These are phyloP conservation scores for Aphodius granarius DNA, from an alignment of 2,888 invertebrate species.

Conservation along the genomic window DNA sequence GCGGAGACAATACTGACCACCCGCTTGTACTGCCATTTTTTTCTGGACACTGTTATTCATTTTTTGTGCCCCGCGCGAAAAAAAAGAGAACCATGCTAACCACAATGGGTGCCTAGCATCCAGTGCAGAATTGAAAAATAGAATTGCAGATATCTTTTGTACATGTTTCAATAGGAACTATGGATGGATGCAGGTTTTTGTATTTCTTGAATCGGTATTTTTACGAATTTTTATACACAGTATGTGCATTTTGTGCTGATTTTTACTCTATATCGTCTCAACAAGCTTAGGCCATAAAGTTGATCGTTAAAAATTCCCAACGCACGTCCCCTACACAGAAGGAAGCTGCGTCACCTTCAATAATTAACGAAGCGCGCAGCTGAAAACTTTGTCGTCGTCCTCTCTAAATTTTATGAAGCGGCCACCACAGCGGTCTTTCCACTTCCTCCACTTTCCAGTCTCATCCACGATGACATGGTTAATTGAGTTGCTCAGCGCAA, in stretches of 20 bases:
- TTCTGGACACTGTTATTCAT: neutral
- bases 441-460: slow-evolving; percentile 6
- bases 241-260: too few species aligned
- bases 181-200: neutral
- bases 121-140: neutral
- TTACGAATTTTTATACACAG: neutral
- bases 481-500: slow-evolving; percentile 43
- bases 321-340: neutral
- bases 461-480: slow-evolving; percentile 34
- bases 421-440: slow-evolving; percentile 1
- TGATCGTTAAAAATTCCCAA: neutral
- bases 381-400: slow-evolving; percentile 9
- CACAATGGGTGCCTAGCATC: neutral
- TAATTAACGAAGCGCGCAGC: slow-evolving; percentile 6
- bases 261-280: too few species aligned
- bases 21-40: neutral
- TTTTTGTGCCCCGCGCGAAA: neutral
- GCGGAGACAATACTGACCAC: neutral
- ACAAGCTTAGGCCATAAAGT: neutral
- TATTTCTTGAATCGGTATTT: neutral
- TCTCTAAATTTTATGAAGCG: slow-evolving; percentile 12
- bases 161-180: neutral
- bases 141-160: neutral
- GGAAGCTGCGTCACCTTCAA: slow-evolving; percentile 1
- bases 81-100: neutral